phyloP scores from a whole-genome alignment of 1,140 invertebrate genomes.

The Sinonovacula constricta region DNA sequence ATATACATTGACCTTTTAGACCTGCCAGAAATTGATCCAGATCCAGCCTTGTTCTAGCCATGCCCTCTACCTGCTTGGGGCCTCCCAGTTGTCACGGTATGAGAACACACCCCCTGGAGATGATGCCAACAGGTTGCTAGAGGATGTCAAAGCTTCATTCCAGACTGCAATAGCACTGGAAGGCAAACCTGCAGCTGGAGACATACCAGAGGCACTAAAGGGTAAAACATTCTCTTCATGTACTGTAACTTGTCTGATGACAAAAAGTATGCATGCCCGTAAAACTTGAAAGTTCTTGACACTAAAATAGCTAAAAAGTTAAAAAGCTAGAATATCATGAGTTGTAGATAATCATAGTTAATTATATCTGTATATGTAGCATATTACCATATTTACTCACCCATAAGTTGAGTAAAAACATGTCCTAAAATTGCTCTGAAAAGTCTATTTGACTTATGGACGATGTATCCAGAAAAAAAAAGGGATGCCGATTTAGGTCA shows the following conservation, averaged over 20 bases:
- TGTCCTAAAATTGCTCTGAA: too few relatives aligned
- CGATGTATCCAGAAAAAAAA: background rate
- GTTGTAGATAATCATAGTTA: background rate
- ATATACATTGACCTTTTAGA: slow-evolving; percentile 66
- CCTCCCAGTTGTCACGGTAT: slow-evolving; percentile 71
- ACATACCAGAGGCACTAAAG: slow-evolving; percentile 65
- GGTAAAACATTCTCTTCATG: slow-evolving; percentile 60
- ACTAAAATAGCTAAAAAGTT: background rate
- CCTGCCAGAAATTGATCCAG: slow-evolving; percentile 73
- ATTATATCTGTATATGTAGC: background rate
- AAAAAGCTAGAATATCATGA: background rate
- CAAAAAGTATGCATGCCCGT: background rate
- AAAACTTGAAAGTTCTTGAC: background rate
- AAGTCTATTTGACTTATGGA: too few relatives aligned
- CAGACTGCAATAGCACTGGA: slow-evolving; percentile 71
- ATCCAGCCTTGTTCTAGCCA: slow-evolving; percentile 73
- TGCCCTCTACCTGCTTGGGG: slow-evolving; percentile 72
- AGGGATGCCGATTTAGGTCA: too few relatives aligned
- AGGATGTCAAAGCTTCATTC: slow-evolving; percentile 69
- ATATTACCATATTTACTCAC: too few relatives aligned
- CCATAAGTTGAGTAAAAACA: too few relatives aligned
- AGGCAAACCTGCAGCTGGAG: slow-evolving; percentile 70
- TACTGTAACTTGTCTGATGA: background rate
- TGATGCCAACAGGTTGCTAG: slow-evolving; percentile 59
- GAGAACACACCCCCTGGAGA: slow-evolving; percentile 70